Evolutionary conservation across 2,888 invertebrate species (phyloP).

Genomic region (Toxonevra muliebris): DNA sequence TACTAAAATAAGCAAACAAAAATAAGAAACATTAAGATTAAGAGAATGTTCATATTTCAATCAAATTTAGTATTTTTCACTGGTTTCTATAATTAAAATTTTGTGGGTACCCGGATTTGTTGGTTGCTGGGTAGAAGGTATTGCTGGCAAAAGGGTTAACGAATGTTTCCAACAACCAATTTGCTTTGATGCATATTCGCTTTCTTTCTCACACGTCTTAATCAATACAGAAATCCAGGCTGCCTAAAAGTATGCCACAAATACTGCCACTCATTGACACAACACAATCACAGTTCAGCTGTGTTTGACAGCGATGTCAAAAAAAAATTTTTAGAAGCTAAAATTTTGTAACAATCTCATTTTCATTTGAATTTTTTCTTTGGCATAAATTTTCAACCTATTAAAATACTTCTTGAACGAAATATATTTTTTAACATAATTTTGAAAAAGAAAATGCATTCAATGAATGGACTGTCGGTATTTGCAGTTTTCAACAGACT

Average conservation of each 20-base stretch:
- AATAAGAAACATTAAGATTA: no score
- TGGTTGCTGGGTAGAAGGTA: no score
- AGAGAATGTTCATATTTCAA: no score
- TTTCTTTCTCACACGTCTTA: no score
- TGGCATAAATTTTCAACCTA: conserved; percentile 19
- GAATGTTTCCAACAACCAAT: no score
- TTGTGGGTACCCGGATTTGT: no score
- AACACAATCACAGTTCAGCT: conserved; percentile 9
- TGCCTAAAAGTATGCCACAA: conserved; percentile 2
- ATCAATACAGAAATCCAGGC: no score
- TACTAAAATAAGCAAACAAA: no score
- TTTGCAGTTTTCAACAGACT: background rate
- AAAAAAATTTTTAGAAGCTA: background rate
- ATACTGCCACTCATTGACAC: background rate
- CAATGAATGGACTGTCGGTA: conserved; percentile 19
- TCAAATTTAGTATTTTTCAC: no score
- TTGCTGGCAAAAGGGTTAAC: no score
- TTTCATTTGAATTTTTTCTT: conserved; percentile 8
- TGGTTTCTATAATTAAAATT: no score
- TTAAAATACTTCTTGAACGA: conserved; percentile 20
- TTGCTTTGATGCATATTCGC: no score
- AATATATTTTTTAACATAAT: conserved; percentile 11
- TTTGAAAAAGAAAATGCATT: conserved; percentile 18
- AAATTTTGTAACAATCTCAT: conserved; percentile 7
- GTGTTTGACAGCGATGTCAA: conserved; percentile 1